Conservation (phyloP, 2,888 invertebrate genomes). For the Taenaris catops region DNA sequence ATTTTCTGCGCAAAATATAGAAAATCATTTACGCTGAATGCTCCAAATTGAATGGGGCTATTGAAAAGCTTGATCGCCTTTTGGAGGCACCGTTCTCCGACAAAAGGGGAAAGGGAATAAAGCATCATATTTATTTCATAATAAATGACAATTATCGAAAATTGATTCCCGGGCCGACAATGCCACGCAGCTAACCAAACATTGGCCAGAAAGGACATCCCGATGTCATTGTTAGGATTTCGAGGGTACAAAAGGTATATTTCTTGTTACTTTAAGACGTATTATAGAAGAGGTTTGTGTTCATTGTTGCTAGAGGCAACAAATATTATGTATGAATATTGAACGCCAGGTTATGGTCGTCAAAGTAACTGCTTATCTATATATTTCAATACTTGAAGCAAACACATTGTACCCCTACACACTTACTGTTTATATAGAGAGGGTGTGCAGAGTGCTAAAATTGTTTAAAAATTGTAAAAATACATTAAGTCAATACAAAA, state of each 20-base stretch:
- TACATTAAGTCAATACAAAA: no score
- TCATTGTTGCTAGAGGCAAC: conserved; percentile 57
- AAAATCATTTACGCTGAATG: conserved; percentile 60
- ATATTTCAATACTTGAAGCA: no score
- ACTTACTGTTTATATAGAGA: no score
- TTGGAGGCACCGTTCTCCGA: conserved; percentile 41
- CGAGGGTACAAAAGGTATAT: conserved; percentile 41
- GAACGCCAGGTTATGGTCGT: not conserved
- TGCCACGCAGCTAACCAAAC: conserved; percentile 83
- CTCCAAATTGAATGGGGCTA: conserved; percentile 42
- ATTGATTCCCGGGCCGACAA: conserved; percentile 72
- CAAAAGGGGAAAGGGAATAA: conserved; percentile 53
- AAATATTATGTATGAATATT: conserved; percentile 56
- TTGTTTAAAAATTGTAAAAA: no score
- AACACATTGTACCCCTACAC: no score
- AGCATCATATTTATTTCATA: conserved; percentile 78
- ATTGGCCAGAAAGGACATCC: conserved; percentile 80
- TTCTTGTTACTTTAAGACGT: conserved; percentile 34
- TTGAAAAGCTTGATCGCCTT: conserved; percentile 40
- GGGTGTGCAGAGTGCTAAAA: no score
- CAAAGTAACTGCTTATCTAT: not conserved
- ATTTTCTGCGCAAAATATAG: conserved; percentile 62
- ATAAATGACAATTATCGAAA: conserved; percentile 79
- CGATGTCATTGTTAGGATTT: conserved; percentile 61
- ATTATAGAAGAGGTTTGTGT: conserved; percentile 49